Conservation (phyloP, 2,113 vertebrate species). For the Jacana jacana region DNA sequence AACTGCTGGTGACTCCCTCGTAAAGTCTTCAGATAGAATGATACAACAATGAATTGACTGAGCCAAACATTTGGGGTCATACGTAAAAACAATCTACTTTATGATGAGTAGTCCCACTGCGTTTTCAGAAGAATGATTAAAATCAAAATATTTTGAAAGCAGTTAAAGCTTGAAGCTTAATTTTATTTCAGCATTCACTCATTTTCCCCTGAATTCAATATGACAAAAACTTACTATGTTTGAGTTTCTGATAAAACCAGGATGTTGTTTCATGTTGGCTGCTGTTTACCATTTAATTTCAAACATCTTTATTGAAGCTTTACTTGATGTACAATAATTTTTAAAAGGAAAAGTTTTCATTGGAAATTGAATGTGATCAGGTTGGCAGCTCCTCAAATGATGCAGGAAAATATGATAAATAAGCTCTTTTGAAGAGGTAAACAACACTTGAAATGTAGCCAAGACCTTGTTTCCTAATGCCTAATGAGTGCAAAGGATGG, state of each 20-base stretch:
- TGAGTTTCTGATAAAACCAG: not conserved
- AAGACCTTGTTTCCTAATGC: not conserved
- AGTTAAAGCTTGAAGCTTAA: not conserved
- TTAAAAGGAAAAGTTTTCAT: not conserved
- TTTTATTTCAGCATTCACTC: not conserved
- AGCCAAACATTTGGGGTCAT: not conserved
- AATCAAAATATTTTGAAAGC: not conserved
- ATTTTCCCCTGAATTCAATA: not conserved
- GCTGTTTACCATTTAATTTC: not conserved
- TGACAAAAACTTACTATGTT: not conserved
- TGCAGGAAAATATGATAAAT: not conserved
- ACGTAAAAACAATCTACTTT: not conserved
- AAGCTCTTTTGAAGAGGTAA: not conserved
- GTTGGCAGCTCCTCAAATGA: conserved; percentile 11
- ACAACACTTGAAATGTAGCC: not conserved
- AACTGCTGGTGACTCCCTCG: not conserved
- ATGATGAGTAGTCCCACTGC: not conserved
- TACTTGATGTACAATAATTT: not conserved
- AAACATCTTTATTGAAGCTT: not conserved
- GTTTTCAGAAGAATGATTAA: not conserved
- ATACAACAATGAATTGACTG: not conserved
- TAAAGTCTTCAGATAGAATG: not conserved
- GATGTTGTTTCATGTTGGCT: not conserved
- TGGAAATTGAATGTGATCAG: not conserved
- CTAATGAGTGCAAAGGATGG: not conserved